Percentiles rank a stretch among this genome's conserved stretches.
These are phyloP conservation scores for Orthosia gothica DNA, from an alignment of 2,888 invertebrate genomes.

Conservation along the genomic window DNA sequence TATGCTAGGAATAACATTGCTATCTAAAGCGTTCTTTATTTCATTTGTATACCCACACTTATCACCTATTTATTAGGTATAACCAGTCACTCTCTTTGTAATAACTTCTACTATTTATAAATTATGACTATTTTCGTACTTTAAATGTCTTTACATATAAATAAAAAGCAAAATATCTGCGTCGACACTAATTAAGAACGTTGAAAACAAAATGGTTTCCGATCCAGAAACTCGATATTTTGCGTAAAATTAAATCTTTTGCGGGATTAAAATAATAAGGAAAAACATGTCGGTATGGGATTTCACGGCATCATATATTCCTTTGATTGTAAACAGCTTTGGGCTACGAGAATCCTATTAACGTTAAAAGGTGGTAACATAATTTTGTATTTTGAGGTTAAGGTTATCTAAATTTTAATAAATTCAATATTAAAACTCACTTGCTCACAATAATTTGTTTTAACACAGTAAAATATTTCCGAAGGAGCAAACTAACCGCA, in stretches of 20 bases:
- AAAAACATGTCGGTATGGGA: slow-evolving; percentile 28
- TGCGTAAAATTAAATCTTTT: slow-evolving; percentile 53
- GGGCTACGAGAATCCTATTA: background rate
- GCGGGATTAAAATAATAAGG: slow-evolving; percentile 50
- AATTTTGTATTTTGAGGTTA: background rate
- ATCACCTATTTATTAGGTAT: background rate
- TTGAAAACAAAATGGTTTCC: slow-evolving; percentile 42
- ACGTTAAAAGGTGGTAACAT: background rate
- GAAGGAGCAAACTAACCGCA: too few relatives aligned
- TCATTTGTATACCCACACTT: background rate
- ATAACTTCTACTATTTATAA: background rate
- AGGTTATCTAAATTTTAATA: background rate
- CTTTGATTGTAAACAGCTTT: slow-evolving; percentile 15
- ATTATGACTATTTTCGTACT: background rate
- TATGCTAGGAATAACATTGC: background rate
- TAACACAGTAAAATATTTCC: background rate
- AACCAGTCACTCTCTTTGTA: too few relatives aligned
- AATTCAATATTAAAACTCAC: background rate
- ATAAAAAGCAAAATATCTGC: slow-evolving; percentile 11
- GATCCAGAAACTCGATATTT: slow-evolving; percentile 52
- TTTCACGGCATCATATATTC: slow-evolving; percentile 20
- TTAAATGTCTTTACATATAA: background rate
- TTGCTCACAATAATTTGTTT: background rate
- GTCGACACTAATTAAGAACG: slow-evolving; percentile 46
- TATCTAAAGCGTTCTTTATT: background rate